phyloP scores from a whole-genome alignment of 2,888 invertebrate genomes.

The Andrena dorsata region DNA sequence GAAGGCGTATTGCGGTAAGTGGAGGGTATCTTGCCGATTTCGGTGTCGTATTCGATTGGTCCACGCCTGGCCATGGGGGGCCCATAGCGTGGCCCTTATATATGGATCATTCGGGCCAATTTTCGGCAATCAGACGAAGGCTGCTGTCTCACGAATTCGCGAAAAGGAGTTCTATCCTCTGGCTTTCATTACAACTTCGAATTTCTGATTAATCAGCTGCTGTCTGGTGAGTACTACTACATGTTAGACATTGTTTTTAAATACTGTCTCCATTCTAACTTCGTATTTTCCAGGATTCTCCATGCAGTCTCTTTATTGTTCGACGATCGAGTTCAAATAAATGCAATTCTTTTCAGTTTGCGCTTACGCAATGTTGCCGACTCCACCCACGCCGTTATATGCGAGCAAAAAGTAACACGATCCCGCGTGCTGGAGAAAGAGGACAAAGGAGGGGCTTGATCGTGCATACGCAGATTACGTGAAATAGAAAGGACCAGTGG shows the following conservation, averaged over 20 bases:
- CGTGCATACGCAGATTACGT: slow-evolving; percentile 38
- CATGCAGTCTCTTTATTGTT: neutral
- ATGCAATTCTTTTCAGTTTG: neutral
- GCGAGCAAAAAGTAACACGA: neutral
- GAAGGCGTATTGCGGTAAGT: slow-evolving; percentile 47
- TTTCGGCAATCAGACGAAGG: neutral
- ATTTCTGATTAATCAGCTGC: neutral
- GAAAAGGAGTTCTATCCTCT: neutral
- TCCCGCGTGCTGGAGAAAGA: slow-evolving; percentile 10
- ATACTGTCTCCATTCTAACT: neutral
- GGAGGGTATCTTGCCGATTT: slow-evolving; percentile 60
- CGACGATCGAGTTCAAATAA: neutral
- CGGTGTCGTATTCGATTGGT: slow-evolving; percentile 39
- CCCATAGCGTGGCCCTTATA: slow-evolving; percentile 51
- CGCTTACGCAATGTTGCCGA: neutral
- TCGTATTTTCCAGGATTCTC: neutral
- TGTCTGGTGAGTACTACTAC: neutral
- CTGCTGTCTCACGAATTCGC: neutral
- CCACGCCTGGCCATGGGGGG: slow-evolving; percentile 45
- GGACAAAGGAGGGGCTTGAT: slow-evolving; percentile 31
- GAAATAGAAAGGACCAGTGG: slow-evolving; percentile 55
- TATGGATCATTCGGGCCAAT: slow-evolving; percentile 31
- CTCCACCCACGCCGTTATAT: slow-evolving; percentile 15
- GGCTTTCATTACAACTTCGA: neutral
- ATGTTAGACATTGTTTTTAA: neutral